Evolutionary conservation across 64 coral and sea anemone genomes (phyloP), one percentile per base, ranked within the genome.

Genomic region (Catalaphyllia jardinei): DNA sequence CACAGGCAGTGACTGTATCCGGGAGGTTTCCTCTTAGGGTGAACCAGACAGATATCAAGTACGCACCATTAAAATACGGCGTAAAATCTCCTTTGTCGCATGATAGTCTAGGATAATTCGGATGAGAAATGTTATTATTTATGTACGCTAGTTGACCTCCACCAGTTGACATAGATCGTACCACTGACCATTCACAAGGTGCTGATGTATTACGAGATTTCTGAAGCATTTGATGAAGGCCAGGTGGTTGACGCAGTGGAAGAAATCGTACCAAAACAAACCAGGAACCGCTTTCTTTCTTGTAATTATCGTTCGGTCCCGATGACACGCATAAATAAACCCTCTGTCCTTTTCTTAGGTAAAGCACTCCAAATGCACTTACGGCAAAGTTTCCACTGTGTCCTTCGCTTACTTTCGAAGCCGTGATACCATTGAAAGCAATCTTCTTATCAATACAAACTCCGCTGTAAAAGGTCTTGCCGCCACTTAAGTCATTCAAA

Each of bases 311-410:
- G 0, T 27, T 42, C 2, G 52, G 67, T 6, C 42, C 24, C 10
- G 60, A 67, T 83, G 8, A 15, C 31, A 33, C 31, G 31, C 31
- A 67, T 4, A 67, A 61, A 67, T 4, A 7, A 67, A 83, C 31
- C 25, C 27, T 49, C 20, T 83, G 80, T 46, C 60, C 60, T 83
- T 83, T 67, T 25, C 61, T 30, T 16, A 83, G 19, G 60, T 42
- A 83, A 10, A 83, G 20, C 31, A 65, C 62, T 64, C 80, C 80
- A 83, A 83, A 83, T 67, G 80, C 80, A 67, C 80, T 49, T 7
- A 83, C 31, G 1, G 39, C 61, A 65, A 83, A 57, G 1, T 30
- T 7, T 22, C 10, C 52, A 14, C 0, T 0, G 2, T 17, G 2
- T 27, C 27, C 50, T 13, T 16, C 77, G 13, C 52, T 79, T 11